Conservation (phyloP, 2,797 vertebrate species). For the Gallinago solitaria region DNA sequence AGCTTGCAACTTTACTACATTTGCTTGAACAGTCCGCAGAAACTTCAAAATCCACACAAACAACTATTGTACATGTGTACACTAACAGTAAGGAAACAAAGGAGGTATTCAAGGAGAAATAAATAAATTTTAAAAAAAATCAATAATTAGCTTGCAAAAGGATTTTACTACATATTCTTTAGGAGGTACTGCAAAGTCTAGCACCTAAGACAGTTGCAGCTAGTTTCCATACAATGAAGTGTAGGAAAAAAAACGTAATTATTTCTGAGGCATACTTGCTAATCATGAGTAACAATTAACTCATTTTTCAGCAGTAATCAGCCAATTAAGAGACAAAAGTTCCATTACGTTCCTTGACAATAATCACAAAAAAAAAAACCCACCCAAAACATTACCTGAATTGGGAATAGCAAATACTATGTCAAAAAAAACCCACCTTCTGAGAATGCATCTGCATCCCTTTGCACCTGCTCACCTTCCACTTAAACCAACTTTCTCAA, state of each 20-base stretch:
- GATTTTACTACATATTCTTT: neutral
- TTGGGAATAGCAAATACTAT: neutral
- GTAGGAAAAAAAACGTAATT: neutral
- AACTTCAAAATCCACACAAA: neutral
- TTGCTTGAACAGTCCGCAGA: neutral
- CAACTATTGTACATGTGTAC: accelerated
- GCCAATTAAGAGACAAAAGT: neutral
- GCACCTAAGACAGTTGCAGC: neutral
- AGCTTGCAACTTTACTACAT: neutral
- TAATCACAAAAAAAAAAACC: neutral
- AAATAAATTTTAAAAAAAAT: neutral
- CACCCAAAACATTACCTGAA: neutral
- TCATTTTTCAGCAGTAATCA: neutral
- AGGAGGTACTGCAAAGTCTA: neutral
- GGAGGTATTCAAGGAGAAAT: neutral
- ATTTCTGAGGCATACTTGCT: neutral
- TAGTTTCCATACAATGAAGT: neutral
- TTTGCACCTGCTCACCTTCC: neutral
- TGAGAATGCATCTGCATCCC: neutral
- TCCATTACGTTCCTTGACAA: neutral
- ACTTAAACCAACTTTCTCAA: neutral
- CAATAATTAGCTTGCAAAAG: neutral
- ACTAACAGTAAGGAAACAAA: neutral
- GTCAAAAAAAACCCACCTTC: neutral
- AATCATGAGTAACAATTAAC: neutral